Conservation (phyloP, 2,888 invertebrate genomes). For the Sipha maydis region DNA sequence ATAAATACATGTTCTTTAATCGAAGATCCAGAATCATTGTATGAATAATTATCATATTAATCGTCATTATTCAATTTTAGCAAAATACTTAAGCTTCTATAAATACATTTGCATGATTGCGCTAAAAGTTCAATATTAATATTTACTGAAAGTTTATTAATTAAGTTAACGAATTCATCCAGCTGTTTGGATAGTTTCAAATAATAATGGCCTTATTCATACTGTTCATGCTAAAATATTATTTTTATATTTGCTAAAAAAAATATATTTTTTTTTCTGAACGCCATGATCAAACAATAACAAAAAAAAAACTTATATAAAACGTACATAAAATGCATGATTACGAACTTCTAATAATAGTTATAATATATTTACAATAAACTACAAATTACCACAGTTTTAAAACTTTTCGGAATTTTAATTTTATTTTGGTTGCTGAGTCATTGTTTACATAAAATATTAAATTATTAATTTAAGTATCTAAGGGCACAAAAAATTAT, state of each 20-base stretch:
- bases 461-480: background rate
- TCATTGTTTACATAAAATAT: background rate
- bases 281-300: background rate
- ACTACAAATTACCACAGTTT: no score
- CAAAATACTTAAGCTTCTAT: background rate
- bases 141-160: constrained; percentile 14
- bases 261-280: background rate
- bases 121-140: background rate
- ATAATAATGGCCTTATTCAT: background rate
- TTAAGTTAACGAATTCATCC: background rate
- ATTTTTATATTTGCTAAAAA: background rate
- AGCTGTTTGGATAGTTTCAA: background rate
- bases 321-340: background rate
- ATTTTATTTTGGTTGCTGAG: background rate
- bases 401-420: no score
- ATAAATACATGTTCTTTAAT: background rate
- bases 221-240: background rate
- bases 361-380: background rate
- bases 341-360: background rate
- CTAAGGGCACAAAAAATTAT: background rate
- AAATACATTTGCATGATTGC: background rate
- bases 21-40: background rate
- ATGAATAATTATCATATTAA: background rate
- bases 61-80: background rate
- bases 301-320: background rate